Evolutionary conservation across 2,888 invertebrate species (phyloP).

Genomic region (Cabera pusaria): DNA sequence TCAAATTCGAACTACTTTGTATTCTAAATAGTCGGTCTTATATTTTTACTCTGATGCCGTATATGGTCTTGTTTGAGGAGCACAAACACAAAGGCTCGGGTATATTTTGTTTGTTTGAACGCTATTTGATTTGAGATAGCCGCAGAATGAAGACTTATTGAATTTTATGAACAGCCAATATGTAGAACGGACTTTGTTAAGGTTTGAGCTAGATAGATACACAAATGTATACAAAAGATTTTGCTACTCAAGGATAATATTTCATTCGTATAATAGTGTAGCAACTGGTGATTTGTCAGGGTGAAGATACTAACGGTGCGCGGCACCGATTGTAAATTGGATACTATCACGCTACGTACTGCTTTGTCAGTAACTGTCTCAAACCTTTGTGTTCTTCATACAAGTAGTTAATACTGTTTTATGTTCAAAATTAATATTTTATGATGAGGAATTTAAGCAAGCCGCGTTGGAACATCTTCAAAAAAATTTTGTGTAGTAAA

Average conservation of each 20-base stretch:
- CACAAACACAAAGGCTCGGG: no score
- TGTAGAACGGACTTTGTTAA: neutral
- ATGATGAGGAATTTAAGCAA: conserved; percentile 10
- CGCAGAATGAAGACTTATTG: neutral
- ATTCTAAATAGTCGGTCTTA: conserved; percentile 7
- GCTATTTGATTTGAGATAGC: neutral
- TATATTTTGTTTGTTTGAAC: no score
- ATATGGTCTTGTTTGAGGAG: no score
- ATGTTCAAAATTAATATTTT: conserved; percentile 24
- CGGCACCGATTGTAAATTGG: conserved; percentile 67
- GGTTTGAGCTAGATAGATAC: neutral
- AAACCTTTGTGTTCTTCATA: conserved; percentile 54
- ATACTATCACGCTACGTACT: conserved; percentile 71
- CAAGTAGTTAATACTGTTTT: conserved; percentile 40
- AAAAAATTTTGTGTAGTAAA: no score
- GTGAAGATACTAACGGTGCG: conserved; percentile 66
- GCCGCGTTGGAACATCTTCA: no score
- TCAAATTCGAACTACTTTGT: conserved; percentile 4
- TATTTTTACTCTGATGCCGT: conserved; percentile 7
- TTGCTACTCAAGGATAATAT: conserved; percentile 28
- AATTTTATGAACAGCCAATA: neutral
- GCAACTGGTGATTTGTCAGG: conserved; percentile 65
- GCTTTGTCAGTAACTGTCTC: conserved; percentile 50
- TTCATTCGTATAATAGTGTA: conserved; percentile 50
- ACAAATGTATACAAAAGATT: conserved; percentile 7